Base-by-base conservation (phyloP, 2,888 invertebrate genomes). In the Clunio marinus region DNA sequence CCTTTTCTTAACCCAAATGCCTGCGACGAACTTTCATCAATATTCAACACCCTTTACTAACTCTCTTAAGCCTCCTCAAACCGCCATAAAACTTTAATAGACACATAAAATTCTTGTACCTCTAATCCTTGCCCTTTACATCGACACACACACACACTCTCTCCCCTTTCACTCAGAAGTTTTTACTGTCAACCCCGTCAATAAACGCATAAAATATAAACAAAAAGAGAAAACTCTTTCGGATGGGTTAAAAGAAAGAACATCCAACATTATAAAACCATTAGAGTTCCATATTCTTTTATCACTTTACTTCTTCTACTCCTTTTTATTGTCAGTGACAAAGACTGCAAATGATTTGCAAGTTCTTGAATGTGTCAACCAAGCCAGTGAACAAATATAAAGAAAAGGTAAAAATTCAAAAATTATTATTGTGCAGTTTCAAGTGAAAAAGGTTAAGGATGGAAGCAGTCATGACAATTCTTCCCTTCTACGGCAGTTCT, bases 261-360 rank as follows among this genome's bases (percentile, higher is more conserved):
- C n/a, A n/a, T n/a, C n/a, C n/a, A n/a, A n/a, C 41, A 68, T 68
- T 68, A 68, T 68, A 68, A 58, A 68, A 68, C 57, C 68, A 68
- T 68, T 68, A 68, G 45, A 58, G 45, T 37, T 45, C 57, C 22
- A 68, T 68, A 68, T 37, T 68, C 17, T 22, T 68, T 68, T 68
- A 68, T 68, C 58, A 58, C 25, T 68, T 68, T 68, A 68, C 55
- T 24, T 41, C 41, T 41, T 41, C 22, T 45, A 58, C 58, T 68
- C 58, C 58, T 58, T 58, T 68, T 68, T 57, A 10, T 22, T 46
- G 15, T n/a, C 10, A 20, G 2, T 15, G 27, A 5, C 59, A 59
- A 59, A 28, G 37, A 51, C 15, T 41, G n/a, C 51, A 22, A 51
- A 51, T 13, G 35, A 32, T 32, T 13, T 32, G 35, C 57, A 57